Base-by-base conservation (phyloP, 53 echinoderm and acorn worm genomes). In the Arbacia lixula region DNA sequence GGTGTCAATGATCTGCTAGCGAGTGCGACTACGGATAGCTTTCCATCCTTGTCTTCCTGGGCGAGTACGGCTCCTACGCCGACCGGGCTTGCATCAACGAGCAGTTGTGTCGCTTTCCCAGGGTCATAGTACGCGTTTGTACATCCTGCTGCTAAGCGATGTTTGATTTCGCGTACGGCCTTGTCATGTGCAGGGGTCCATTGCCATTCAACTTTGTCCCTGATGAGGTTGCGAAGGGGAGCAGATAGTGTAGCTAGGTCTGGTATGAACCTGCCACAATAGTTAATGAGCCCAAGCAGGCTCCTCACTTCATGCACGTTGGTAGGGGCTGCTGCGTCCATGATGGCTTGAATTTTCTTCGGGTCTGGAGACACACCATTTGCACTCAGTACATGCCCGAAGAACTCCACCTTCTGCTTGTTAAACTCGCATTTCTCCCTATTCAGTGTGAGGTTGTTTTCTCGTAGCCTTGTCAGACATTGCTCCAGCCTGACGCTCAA, bases 61-160 rank as follows among this genome's bases (percentile, higher is more conserved):
- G 83, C 71, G 10, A 91, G 56, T 21, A 89, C 55, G 1, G 91
- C 89, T 28, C 85, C 77, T 19, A 89, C 68, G 35, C 74, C 91
- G 11, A 91, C 84, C 36, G 85, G 91, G 34, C 87, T 91, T 19
- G 88, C 91, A 64, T 91, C 87, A 0, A 79, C 87, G 3, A 88
- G 5, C 12, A 91, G 37, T 34, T 86, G 3, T 86, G 71, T 28
- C 85, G 86, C 40, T 92, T 88, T 71, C 90, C 86, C 46, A 74
- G 83, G 16, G 86, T 88, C 36, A 53, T 86, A 94, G 79, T 89
- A 91, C 3, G 87, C 85, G 17, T 85, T 86, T 5, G 83, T 85
- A 52, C 85, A 87, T 14, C 74, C 46, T 10, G 81, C 72, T 24
- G 75, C 42, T 14, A 89, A 64, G 11, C 86, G 34, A 1, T 60